These are phyloP conservation scores for Epirrita christyi DNA, from an alignment of 2,888 invertebrate species.

Conservation along the genomic window DNA sequence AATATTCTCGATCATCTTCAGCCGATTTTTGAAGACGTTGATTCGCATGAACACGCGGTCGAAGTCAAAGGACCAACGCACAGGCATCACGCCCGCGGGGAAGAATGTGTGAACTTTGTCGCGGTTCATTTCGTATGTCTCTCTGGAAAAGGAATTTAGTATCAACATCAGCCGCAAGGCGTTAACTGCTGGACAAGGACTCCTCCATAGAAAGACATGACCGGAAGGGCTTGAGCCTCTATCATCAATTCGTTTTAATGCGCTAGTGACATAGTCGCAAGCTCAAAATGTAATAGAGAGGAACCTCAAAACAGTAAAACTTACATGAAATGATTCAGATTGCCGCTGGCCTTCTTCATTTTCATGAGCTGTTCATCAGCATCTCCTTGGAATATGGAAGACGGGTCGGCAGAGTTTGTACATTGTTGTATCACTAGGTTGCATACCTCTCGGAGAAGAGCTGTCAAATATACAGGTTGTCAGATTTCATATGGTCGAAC, in stretches of 20 bases:
- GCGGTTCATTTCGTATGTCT: constrained; percentile 81
- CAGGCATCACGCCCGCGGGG: constrained; percentile 81
- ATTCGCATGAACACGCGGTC: constrained; percentile 89
- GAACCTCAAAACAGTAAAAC: constrained; percentile 34
- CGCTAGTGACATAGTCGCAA: too few species aligned
- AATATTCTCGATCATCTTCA: constrained; percentile 87
- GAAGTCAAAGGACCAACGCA: constrained; percentile 91
- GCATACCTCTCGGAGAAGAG: constrained; percentile 90
- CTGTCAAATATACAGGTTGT: constrained; percentile 61
- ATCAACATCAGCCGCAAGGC: not conserved
- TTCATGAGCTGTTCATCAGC: constrained; percentile 89
- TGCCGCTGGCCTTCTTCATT: constrained; percentile 77
- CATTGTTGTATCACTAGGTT: constrained; percentile 92
- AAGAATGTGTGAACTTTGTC: constrained; percentile 83
- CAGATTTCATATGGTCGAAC: too few species aligned
- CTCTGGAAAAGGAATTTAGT: constrained; percentile 50
- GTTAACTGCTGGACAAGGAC: not conserved
- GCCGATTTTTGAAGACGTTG: constrained; percentile 86
- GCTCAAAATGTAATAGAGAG: too few species aligned
- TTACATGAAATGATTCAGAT: constrained; percentile 85
- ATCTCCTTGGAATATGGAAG: constrained; percentile 94
- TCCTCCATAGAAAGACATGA: too few species aligned
- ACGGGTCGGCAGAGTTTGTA: constrained; percentile 89
- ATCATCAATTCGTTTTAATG: too few species aligned
- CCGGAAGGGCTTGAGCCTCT: too few species aligned